A percentile compares a stretch with the other conserved stretches of the same genome.
These are phyloP conservation scores for Panonychus citri DNA, from an alignment of 1,140 invertebrate genomes.

Conservation along the genomic window DNA sequence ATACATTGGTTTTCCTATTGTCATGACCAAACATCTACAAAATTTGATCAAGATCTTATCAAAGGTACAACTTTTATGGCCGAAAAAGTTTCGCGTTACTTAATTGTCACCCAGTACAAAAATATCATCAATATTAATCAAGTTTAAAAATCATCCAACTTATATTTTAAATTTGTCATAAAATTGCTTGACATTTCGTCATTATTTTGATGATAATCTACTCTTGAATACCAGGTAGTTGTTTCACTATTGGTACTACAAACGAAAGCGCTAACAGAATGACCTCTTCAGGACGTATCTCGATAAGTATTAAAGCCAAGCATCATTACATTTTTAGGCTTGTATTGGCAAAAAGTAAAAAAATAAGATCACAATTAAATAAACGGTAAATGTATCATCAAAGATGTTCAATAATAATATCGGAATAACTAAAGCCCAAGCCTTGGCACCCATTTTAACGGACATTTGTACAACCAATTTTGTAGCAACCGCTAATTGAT, in stretches of 20 bases:
- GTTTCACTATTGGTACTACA: conserved; percentile 27
- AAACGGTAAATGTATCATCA: no score
- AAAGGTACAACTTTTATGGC: no score
- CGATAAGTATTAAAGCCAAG: conserved; percentile 30
- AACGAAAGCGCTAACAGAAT: conserved; percentile 26
- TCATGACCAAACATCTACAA: no score
- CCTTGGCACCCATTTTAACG: conserved; percentile 32
- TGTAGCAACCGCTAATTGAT: conserved; percentile 41
- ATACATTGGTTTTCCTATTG: no score
- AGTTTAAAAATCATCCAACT: conserved; percentile 12
- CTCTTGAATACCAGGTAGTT: conserved; percentile 43
- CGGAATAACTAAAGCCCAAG: conserved; percentile 31
- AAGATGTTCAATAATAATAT: neutral
- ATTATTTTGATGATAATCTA: conserved; percentile 22
- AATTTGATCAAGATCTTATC: no score
- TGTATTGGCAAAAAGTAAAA: no score
- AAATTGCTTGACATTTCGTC: conserved; percentile 25
- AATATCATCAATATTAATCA: no score
- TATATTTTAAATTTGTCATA: conserved; percentile 19
- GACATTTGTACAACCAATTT: conserved; percentile 42
- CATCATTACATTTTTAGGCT: conserved; percentile 23
- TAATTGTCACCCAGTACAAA: no score
- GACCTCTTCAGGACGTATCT: conserved; percentile 17
- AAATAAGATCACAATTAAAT: no score
- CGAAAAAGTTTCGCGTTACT: no score